These are phyloP conservation scores for Brachyrhaphis roseni DNA, from an alignment of 2,797 vertebrate species.

Conservation along the genomic window DNA sequence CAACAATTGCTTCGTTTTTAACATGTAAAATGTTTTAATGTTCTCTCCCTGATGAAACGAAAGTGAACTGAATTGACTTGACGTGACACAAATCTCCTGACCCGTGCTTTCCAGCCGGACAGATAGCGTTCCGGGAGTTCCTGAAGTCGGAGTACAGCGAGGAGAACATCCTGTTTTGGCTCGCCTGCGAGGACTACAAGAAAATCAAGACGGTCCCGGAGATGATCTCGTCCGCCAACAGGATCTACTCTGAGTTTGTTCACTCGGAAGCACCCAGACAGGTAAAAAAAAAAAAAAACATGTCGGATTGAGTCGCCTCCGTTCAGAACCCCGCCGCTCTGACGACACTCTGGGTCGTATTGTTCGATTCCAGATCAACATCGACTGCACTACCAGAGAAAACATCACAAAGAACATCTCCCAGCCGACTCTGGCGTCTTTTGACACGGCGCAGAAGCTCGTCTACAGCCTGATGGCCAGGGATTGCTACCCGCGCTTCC, in stretches of 20 bases:
- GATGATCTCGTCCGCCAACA: conserved; percentile 87
- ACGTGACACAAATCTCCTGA: neutral
- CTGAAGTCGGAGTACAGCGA: conserved; percentile 94
- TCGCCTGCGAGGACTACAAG: conserved; percentile 94
- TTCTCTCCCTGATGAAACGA: too few relatives aligned
- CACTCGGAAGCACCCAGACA: conserved; percentile 91
- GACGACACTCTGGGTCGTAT: conserved; percentile 16
- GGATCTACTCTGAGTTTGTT: conserved; percentile 95
- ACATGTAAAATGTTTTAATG: too few relatives aligned
- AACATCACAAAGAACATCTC: conserved; percentile 90
- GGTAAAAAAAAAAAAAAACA: conserved; percentile 73
- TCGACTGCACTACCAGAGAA: conserved; percentile 91
- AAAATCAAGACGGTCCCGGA: conserved; percentile 86
- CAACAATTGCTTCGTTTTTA: too few relatives aligned
- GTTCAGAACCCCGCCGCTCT: conserved; percentile 8
- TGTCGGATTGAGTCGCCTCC: neutral
- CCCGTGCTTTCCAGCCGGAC: conserved; percentile 80
- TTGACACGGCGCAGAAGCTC: conserved; percentile 91
- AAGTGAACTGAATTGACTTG: neutral
- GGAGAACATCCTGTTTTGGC: conserved; percentile 96
- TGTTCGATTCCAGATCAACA: conserved; percentile 90
- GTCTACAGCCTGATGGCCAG: conserved; percentile 94
- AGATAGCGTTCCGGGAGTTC: conserved; percentile 90
- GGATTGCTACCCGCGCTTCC: conserved; percentile 94
- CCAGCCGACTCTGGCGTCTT: conserved; percentile 88